Conservation (phyloP, 64 coral and sea anemone species). For the Porites lutea region DNA sequence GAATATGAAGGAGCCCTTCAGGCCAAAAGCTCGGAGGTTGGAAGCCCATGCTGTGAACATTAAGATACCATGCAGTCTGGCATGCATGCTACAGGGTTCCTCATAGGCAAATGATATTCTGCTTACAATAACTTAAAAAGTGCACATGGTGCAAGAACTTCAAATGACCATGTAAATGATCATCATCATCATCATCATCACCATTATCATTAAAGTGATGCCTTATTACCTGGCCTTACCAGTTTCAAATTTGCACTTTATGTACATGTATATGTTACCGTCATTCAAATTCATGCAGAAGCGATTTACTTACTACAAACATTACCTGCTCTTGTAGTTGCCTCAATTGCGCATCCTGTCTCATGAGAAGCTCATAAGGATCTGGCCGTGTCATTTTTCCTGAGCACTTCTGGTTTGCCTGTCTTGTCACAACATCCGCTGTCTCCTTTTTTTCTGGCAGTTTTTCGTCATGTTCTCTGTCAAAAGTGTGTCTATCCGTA, state of each 20-base stretch:
- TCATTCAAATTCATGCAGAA: too few species aligned
- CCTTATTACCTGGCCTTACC: too few species aligned
- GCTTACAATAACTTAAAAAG: too few species aligned
- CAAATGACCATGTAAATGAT: too few species aligned
- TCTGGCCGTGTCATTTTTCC: constrained; percentile 42
- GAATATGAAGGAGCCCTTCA: too few species aligned
- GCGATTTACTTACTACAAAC: not conserved
- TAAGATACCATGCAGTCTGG: too few species aligned
- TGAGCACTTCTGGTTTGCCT: not conserved
- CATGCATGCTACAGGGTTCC: too few species aligned
- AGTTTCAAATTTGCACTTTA: not conserved
- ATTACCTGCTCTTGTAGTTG: constrained; percentile 86
- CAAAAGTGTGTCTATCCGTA: not conserved
- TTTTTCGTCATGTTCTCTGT: not conserved
- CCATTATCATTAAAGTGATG: too few species aligned
- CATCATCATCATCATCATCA: too few species aligned
- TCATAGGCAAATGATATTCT: too few species aligned
- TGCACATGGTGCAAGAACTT: not conserved
- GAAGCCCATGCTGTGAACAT: too few species aligned
- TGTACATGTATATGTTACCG: not conserved
- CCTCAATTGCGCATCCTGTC: constrained; percentile 77
- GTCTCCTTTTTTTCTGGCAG: not conserved
- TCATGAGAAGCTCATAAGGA: constrained; percentile 75
- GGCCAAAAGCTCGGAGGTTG: too few species aligned
- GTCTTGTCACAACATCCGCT: not conserved